phyloP scores from a whole-genome alignment of 1,140 invertebrate species.

The Ericerus pela region DNA sequence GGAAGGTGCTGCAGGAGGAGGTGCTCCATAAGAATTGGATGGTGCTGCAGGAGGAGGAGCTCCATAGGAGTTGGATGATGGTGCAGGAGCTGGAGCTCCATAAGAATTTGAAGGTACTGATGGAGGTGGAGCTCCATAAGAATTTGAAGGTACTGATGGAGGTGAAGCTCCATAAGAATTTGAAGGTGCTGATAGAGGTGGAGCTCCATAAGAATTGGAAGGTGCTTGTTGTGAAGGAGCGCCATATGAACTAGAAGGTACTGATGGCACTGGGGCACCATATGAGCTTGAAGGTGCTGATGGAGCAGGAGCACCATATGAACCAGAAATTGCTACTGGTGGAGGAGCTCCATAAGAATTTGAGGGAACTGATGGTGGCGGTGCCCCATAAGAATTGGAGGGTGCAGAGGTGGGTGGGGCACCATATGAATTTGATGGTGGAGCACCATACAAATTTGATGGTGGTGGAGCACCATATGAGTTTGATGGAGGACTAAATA shows the following conservation, averaged over 20 bases:
- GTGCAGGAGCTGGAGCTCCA: conserved; percentile 21
- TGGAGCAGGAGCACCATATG: conserved; percentile 16
- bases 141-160: conserved; percentile 13
- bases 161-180: conserved; percentile 31
- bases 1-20: conserved; percentile 27
- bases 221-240: conserved; percentile 30
- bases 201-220: conserved; percentile 22
- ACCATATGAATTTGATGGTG: conserved; percentile 25
- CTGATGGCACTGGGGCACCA: conserved; percentile 17
- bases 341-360: conserved; percentile 17
- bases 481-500: conserved; percentile 18
- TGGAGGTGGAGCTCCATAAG: conserved; percentile 19
- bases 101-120: conserved; percentile 17
- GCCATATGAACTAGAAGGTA: conserved; percentile 25
- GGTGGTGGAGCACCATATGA: conserved; percentile 23
- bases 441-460: conserved; percentile 29
- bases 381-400: conserved; percentile 15
- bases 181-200: conserved; percentile 15
- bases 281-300: conserved; percentile 15
- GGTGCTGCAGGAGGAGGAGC: conserved; percentile 24
- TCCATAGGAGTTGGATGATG: conserved; percentile 30
- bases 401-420: conserved; percentile 10
- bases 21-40: conserved; percentile 25
- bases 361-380: conserved; percentile 12
- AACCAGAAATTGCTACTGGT: conserved; percentile 7